phyloP scores from a whole-genome alignment of 1,140 invertebrate species.

The Apis laboriosa region DNA sequence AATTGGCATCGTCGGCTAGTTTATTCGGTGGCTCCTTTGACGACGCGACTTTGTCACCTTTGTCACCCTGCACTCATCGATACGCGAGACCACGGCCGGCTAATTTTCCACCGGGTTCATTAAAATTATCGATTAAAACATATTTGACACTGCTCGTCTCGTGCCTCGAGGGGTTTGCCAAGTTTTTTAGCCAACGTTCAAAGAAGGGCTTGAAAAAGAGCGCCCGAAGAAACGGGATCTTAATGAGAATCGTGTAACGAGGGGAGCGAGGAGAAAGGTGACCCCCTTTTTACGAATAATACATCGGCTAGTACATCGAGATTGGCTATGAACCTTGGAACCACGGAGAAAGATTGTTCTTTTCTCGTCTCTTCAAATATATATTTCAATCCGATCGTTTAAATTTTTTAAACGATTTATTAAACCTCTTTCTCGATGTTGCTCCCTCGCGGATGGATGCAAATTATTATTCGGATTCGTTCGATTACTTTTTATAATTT shows the following conservation, averaged over 20 bases:
- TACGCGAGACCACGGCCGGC: background rate
- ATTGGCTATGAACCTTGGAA: background rate
- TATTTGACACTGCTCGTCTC: background rate
- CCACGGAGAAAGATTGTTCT: background rate
- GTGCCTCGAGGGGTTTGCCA: background rate
- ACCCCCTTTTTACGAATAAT: background rate
- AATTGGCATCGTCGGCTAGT: constrained; percentile 6
- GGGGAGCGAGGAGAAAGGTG: too few species aligned
- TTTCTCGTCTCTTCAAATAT: background rate
- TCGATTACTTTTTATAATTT: too few species aligned
- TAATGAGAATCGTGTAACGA: background rate
- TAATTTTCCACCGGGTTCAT: background rate
- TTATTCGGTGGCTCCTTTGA: background rate
- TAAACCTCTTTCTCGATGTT: too few species aligned
- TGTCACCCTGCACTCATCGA: too few species aligned
- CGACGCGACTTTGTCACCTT: background rate
- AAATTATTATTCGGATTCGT: too few species aligned
- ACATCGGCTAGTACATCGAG: background rate
- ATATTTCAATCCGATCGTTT: too few species aligned
- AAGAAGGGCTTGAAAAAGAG: too few species aligned
- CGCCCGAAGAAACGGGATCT: constrained; percentile 1
- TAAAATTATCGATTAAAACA: constrained; percentile 3
- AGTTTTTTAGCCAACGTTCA: background rate
- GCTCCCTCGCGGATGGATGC: too few species aligned
- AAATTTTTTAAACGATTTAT: too few species aligned